These are phyloP conservation scores for Calliopsis andreniformis DNA, from an alignment of 1,140 invertebrate species.

Conservation along the genomic window DNA sequence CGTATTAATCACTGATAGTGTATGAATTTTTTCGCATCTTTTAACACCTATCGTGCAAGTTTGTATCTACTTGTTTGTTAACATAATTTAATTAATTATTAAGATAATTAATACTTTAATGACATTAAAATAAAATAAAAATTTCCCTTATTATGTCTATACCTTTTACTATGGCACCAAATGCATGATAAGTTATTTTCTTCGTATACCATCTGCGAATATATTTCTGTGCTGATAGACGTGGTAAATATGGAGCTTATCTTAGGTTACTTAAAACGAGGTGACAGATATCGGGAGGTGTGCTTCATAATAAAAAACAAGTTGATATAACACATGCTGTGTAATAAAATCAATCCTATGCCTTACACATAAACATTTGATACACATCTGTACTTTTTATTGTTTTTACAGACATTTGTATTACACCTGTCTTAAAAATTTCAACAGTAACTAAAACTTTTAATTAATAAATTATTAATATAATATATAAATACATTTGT, in stretches of 20 bases:
- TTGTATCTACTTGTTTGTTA: too few species aligned
- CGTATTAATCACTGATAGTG: neutral
- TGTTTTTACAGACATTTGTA: too few species aligned
- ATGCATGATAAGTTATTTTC: constrained; percentile 8
- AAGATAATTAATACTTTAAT: too few species aligned
- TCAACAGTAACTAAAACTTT: too few species aligned
- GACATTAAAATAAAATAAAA: neutral
- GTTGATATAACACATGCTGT: neutral
- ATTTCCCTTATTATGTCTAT: neutral
- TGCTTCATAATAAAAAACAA: neutral
- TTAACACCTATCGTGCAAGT: neutral
- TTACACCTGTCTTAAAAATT: too few species aligned
- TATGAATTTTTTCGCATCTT: neutral
- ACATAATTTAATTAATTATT: too few species aligned
- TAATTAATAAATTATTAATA: too few species aligned
- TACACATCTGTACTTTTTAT: too few species aligned
- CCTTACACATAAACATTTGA: too few species aligned
- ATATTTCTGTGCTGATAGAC: neutral
- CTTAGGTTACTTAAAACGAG: neutral
- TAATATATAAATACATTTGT: too few species aligned
- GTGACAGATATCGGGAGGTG: neutral
- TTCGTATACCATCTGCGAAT: neutral
- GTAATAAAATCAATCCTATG: neutral
- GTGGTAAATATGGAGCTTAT: constrained; percentile 11
- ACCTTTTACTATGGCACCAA: neutral